phyloP scores from a whole-genome alignment of 2,888 invertebrate genomes.

The Anthrax anthrax region DNA sequence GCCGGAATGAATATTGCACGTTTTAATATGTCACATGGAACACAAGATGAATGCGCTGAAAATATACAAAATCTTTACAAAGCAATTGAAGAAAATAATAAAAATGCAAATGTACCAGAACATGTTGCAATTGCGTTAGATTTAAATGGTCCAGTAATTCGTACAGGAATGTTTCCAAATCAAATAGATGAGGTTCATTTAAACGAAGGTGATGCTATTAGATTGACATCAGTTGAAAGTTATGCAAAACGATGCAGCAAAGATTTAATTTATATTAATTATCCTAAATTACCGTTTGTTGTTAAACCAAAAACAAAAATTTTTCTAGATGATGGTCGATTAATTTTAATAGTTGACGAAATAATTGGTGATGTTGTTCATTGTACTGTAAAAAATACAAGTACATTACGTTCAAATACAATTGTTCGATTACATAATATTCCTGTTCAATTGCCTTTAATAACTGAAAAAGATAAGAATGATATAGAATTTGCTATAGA shows the following conservation, averaged over 20 bases:
- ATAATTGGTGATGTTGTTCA: slow-evolving; percentile 41
- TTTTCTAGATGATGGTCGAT: slow-evolving; percentile 84
- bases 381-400: slow-evolving; percentile 83
- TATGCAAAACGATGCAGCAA: slow-evolving; percentile 58
- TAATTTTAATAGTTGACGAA: slow-evolving; percentile 66
- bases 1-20: slow-evolving; percentile 89
- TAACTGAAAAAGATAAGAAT: slow-evolving; percentile 80
- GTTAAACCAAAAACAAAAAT: slow-evolving; percentile 63
- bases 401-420: slow-evolving; percentile 76
- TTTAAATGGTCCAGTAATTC: slow-evolving; percentile 90
- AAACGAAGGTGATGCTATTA: slow-evolving; percentile 59
- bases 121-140: slow-evolving; percentile 85
- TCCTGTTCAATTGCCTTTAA: slow-evolving; percentile 81
- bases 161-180: slow-evolving; percentile 80
- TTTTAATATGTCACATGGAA: slow-evolving; percentile 82
- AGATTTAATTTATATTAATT: slow-evolving; percentile 63
- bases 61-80: slow-evolving; percentile 73
- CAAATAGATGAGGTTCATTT: slow-evolving; percentile 75
- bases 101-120: slow-evolving; percentile 46
- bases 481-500: slow-evolving; percentile 75
- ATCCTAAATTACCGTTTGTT: slow-evolving; percentile 78
- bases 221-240: slow-evolving; percentile 59
- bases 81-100: slow-evolving; percentile 59
- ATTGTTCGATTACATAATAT: slow-evolving; percentile 87
- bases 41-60: slow-evolving; percentile 76